Evolutionary conservation across 2,113 vertebrate genomes (phyloP), one percentile per base, ranked within the genome.

Genomic region (Plestiodon gilberti): DNA sequence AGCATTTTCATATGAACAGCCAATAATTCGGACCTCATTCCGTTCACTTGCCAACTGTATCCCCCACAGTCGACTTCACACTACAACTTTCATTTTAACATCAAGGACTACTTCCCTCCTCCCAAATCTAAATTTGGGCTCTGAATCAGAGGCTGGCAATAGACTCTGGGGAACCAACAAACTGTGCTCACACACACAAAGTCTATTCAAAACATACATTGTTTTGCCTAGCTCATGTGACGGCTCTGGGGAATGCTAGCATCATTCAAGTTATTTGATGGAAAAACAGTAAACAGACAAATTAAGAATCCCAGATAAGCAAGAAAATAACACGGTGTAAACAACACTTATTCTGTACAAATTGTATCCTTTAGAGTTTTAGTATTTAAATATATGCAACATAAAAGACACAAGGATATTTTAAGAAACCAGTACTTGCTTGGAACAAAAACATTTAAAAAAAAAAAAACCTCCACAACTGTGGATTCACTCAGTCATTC

Each of bases 171-270:
- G 81, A 95, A 92, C 81, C 52, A 61, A 89, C 89, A 89, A 90
- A 13, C 48, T 48, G 43, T 52, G 70, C 30, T 6, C 48, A 23
- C 18, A 61, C 25, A 83, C 89, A 91, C 86, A 83, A 92, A 86
- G 88, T 83, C 83, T 20, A 87, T 82, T 90, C 89, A 92, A 92
- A 92, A 87, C 0, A 69, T 62, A 73, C 70, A 30, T 2, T 55
- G 17, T 48, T 79, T 59, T 83, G 93, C 87, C 93, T 92, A 71
- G 76, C 15, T 35, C 94, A 89, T 81, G 90, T 91, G 95, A 95
- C 73, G 61, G 67, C 77, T 81, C 85, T 22, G 77, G 75, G 89
- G 93, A 96, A 94, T 91, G 93, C 89, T 88, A 3, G 91, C 90
- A 81, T 69, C 25, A 84, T 81, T 91, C 28, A 2, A 75, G 38